phyloP scores from a whole-genome alignment of 2,888 invertebrate genomes.

The Brenthis hecate region DNA sequence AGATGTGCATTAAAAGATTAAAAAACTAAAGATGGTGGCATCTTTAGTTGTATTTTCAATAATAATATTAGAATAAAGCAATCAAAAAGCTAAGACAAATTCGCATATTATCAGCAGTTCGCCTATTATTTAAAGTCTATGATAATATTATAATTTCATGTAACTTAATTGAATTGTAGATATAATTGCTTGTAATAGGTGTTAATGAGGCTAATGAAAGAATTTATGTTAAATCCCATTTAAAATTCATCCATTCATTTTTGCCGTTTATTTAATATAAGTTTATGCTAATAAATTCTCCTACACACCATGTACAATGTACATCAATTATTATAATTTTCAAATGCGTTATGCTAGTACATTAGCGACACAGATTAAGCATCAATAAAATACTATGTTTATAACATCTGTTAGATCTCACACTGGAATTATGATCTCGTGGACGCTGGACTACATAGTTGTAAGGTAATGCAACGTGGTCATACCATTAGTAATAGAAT shows the following conservation, averaged over 20 bases:
- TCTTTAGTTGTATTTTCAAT: too few relatives aligned
- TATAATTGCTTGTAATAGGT: background rate
- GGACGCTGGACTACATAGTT: background rate
- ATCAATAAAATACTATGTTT: slow-evolving; percentile 3
- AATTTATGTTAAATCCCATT: slow-evolving; percentile 1
- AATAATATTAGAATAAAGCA: too few relatives aligned
- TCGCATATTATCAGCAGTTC: too few relatives aligned
- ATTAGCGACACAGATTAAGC: background rate
- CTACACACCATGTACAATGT: background rate
- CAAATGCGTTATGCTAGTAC: background rate
- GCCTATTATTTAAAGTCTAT: background rate
- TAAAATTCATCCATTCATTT: background rate
- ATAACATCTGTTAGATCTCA: background rate
- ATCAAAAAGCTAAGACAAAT: too few relatives aligned
- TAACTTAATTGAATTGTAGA: background rate
- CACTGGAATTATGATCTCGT: slow-evolving; percentile 8
- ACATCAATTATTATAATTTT: background rate
- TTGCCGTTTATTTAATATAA: background rate
- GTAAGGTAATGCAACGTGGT: background rate
- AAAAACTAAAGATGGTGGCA: too few relatives aligned
- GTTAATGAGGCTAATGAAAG: slow-evolving; percentile 4
- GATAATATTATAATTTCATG: background rate
- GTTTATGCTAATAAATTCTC: slow-evolving; percentile 4
- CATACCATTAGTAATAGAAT: background rate
- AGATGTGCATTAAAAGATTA: too few relatives aligned